A percentile compares a stretch with the other conserved stretches of the same genome.
Conservation (phyloP, 2,113 vertebrate genomes). For the Pongo abelii region DNA sequence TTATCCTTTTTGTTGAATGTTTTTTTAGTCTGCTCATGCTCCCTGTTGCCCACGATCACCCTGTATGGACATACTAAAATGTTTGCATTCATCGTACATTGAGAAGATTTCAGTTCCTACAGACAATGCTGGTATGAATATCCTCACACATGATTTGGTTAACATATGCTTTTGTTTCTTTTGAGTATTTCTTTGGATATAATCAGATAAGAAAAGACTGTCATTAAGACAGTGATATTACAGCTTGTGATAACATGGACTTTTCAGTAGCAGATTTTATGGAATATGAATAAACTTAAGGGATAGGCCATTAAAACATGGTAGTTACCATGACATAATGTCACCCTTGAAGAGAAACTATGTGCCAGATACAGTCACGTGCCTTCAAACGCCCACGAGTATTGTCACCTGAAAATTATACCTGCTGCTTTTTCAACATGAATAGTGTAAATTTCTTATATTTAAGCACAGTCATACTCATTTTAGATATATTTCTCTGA, state of each 20-base stretch:
- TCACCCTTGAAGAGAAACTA: slow-evolving; percentile 75
- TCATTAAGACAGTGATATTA: not conserved
- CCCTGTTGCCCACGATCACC: no score
- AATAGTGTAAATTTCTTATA: slow-evolving; percentile 55
- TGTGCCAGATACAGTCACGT: slow-evolving; percentile 73
- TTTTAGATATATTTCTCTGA: slow-evolving; percentile 73
- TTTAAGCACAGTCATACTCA: slow-evolving; percentile 64
- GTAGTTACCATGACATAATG: slow-evolving; percentile 75
- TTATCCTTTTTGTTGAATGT: no score
- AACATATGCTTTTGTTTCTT: no score
- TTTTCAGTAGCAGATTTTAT: slow-evolving; percentile 37
- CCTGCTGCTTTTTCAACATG: slow-evolving; percentile 74
- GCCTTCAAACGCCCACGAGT: slow-evolving; percentile 63
- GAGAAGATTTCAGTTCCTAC: no score
- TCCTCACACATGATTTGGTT: no score
- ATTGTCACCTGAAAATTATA: slow-evolving; percentile 77
- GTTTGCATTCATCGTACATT: no score
- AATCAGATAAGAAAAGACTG: not conserved
- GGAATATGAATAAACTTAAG: slow-evolving; percentile 75
- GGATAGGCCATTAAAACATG: slow-evolving; percentile 37
- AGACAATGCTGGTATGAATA: no score
- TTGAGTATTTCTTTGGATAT: not conserved
- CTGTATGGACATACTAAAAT: no score
- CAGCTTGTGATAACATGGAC: not conserved
- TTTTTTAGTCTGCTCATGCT: no score